phyloP scores from a whole-genome alignment of 2,113 vertebrate genomes.

The Bubo scandiacus region DNA sequence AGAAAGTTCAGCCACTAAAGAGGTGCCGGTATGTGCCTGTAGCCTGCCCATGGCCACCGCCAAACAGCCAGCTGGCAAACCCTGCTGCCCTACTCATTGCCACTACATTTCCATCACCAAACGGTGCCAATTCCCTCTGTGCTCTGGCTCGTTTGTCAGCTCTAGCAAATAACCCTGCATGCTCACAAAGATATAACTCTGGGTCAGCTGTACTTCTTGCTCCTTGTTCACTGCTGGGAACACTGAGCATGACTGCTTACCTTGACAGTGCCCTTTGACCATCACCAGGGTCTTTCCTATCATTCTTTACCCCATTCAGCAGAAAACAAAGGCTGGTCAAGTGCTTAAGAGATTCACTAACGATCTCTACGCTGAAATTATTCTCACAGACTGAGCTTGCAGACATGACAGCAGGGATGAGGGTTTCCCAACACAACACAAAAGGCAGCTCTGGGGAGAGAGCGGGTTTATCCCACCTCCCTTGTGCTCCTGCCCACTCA shows the following conservation, averaged over 20 bases:
- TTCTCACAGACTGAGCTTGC: background rate
- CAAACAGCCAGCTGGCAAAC: background rate
- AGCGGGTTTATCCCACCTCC: background rate
- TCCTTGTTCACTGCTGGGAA: background rate
- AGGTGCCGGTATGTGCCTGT: background rate
- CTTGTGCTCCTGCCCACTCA: background rate
- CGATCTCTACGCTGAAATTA: accelerated
- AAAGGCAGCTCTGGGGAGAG: background rate
- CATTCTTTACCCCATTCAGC: background rate
- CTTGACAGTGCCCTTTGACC: background rate
- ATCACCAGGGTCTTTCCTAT: too few species aligned
- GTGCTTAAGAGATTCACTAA: background rate
- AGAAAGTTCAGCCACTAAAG: background rate
- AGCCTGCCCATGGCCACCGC: background rate
- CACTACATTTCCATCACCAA: background rate
- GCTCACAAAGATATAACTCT: accelerated
- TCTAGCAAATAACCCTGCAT: background rate
- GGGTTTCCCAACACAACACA: background rate
- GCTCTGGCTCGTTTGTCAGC: background rate
- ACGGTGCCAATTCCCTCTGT: background rate
- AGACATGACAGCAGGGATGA: background rate
- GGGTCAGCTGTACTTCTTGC: background rate
- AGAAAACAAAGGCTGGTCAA: background rate
- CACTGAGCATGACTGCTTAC: background rate
- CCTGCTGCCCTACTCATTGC: background rate